Evolutionary conservation across 2,888 invertebrate species (phyloP), one percentile per base, ranked within the genome.

Genomic region (Agriopis leucophaearia): DNA sequence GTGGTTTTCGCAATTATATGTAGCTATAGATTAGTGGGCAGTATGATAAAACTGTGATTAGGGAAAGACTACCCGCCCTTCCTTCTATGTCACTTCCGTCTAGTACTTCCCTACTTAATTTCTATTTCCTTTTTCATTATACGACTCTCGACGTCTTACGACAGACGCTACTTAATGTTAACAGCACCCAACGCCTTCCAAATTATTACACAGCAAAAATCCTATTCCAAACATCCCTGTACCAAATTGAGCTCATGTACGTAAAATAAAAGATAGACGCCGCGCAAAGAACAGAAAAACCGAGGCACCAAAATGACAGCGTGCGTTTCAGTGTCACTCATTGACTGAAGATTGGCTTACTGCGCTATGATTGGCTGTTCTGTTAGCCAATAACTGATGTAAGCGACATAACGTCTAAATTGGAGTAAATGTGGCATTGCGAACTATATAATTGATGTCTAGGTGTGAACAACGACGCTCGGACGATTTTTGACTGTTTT

Each of bases 141-240:
- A 48, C 27, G 47, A 47, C 56, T 47, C 47, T 15, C 36, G 47
- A 47, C 10, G 13, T 38, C 36, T 58, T 45, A 57, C 12, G 15
- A 10, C 58, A 18, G 16, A 3, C 16, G 9, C 38, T 58, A 58
- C 58, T 44, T 47, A 50, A 59, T 48, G 38, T 47, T 58, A 40
- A 15, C 56, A 40, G 35, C 18, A 10, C 27, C n/a, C 36, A 0
- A 57, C 15, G 8, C 51, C 38, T 40, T 56, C 16, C 54, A 54
- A 61, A 61, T 18, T 54, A 35, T 9, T n/a, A n/a, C 27, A 27
- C 15, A 45, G 16, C 12, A 58, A 54, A 15, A 42, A 60, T 36
- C 45, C 45, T 48, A 35, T 66, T 44, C 56, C 27, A 16, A 58
- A 52, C 40, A 50, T 44, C 55, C 50, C 59, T 59, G 48, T 54